phyloP scores from a whole-genome alignment of 2,113 vertebrate species.

The Periophthalmus modestus region DNA sequence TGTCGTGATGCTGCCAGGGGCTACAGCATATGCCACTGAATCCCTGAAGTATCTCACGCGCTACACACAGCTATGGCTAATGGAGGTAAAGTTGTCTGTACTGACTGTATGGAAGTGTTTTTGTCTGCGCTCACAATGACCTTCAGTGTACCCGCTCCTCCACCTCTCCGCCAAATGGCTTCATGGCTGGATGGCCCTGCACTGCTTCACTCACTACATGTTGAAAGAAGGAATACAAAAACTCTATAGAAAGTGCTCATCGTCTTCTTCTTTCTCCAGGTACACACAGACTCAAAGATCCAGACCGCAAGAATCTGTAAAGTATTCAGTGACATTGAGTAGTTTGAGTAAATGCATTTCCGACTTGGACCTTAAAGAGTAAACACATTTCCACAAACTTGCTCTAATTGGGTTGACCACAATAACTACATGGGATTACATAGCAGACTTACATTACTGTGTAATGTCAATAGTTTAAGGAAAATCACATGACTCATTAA shows the following conservation, averaged over 20 bases:
- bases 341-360: neutral
- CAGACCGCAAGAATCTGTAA: neutral
- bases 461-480: neutral
- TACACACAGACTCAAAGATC: constrained; percentile 2
- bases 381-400: constrained; percentile 1
- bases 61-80: constrained; percentile 80
- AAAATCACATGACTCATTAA: neutral
- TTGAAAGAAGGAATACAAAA: constrained; percentile 12
- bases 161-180: constrained; percentile 38
- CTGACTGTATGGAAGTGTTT: constrained; percentile 30
- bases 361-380: neutral
- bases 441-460: neutral
- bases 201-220: constrained; percentile 20
- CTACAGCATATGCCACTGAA: constrained; percentile 79
- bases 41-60: constrained; percentile 72
- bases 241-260: constrained; percentile 9
- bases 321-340: neutral
- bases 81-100: constrained; percentile 60
- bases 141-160: constrained; percentile 52
- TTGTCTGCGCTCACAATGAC: constrained; percentile 49
- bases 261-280: constrained; percentile 15
- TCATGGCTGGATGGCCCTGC: constrained; percentile 42
- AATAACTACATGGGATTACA: neutral
- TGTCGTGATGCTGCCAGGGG: constrained; percentile 79
- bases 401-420: neutral